Conservation (phyloP, 2,888 invertebrate species). For the Chouioia cunea region DNA sequence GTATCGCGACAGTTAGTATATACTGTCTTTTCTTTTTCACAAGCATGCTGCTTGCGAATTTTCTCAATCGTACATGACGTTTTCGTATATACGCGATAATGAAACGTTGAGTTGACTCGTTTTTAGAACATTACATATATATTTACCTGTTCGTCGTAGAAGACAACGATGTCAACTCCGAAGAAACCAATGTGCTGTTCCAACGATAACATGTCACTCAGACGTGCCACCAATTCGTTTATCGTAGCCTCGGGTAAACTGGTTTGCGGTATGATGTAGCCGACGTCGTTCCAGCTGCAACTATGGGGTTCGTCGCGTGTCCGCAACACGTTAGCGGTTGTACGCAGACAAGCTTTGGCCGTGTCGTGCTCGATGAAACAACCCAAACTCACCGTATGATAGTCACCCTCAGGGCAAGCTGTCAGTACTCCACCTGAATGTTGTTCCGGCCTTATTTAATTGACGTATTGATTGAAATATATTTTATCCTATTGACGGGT, state of each 20-base stretch:
- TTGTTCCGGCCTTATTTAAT: background rate
- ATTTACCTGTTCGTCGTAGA: conserved; percentile 40
- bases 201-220: conserved; percentile 42
- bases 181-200: conserved; percentile 52
- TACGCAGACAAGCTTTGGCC: conserved; percentile 46
- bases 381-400: conserved; percentile 50
- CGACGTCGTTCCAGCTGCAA: conserved; percentile 47
- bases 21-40: no score
- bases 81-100: no score
- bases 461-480: background rate
- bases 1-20: no score
- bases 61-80: no score
- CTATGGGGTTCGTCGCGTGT: conserved; percentile 18
- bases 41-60: no score
- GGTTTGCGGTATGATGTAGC: conserved; percentile 52
- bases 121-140: no score
- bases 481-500: conserved; percentile 9
- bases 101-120: no score
- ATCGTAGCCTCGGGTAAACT: conserved; percentile 40
- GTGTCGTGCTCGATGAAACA: conserved; percentile 53
- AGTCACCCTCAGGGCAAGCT: conserved; percentile 45
- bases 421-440: conserved; percentile 45
- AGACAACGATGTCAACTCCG: conserved; percentile 50
- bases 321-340: conserved; percentile 51
- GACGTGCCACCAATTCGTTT: conserved; percentile 38